phyloP scores from a whole-genome alignment of 2,113 vertebrate species.

The Poeciliopsis prolifica region DNA sequence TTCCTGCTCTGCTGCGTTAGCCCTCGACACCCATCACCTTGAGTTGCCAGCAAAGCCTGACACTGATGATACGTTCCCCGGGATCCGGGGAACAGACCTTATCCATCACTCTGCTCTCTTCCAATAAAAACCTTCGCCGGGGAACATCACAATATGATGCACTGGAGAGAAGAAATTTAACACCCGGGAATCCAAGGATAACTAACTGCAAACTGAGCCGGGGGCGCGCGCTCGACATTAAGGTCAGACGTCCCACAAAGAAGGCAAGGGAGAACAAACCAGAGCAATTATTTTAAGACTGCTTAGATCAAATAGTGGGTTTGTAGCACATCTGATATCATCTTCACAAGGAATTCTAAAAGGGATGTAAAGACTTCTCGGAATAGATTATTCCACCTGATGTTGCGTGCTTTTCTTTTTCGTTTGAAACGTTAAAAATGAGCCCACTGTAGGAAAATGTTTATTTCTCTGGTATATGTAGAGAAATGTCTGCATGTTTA shows the following conservation, averaged over 20 bases:
- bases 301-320: neutral
- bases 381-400: neutral
- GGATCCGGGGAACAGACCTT: conserved; percentile 53
- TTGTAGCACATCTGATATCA: neutral
- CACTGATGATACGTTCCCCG: conserved; percentile 51
- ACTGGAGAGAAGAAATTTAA: conserved; percentile 51
- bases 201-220: conserved; percentile 8
- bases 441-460: neutral
- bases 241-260: conserved; percentile 4
- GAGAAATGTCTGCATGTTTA: conserved; percentile 1
- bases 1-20: conserved; percentile 24
- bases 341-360: neutral
- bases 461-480: neutral
- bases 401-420: conserved; percentile 6
- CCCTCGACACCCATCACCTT: conserved; percentile 59
- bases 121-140: conserved; percentile 42
- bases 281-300: neutral
- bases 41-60: conserved; percentile 52
- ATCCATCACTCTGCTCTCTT: conserved; percentile 57
- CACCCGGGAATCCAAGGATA: conserved; percentile 40
- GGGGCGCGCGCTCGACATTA: conserved; percentile 15
- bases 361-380: neutral
- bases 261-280: neutral
- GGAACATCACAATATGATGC: conserved; percentile 40
- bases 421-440: neutral